Percentiles rank a stretch among this genome's conserved stretches.
Conservation (phyloP, 1,140 invertebrate genomes). For the Pseudomyrmex sp. region DNA sequence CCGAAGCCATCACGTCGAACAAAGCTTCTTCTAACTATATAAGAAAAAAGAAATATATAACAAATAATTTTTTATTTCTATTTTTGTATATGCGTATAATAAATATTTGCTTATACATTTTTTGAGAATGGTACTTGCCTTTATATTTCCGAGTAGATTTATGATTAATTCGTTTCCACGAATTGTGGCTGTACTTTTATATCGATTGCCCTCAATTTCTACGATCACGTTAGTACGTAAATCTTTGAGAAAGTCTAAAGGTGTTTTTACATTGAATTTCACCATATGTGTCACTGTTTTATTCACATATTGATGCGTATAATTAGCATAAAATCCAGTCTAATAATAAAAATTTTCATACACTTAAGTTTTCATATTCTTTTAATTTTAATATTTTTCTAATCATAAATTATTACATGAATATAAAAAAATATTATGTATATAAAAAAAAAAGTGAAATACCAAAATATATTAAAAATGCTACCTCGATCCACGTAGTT, state of each 20-base stretch:
- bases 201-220: constrained; percentile 86
- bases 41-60: not conserved
- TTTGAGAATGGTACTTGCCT: constrained; percentile 77
- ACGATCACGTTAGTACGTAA: constrained; percentile 83
- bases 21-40: constrained; percentile 87
- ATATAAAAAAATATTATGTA: too few relatives aligned
- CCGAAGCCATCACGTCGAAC: constrained; percentile 86
- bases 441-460: not conserved
- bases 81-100: not conserved
- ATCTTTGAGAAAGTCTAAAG: constrained; percentile 84
- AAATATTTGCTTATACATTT: constrained; percentile 10
- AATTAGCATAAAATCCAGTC: constrained; percentile 84
- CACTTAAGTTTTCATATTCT: not conserved
- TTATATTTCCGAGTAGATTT: constrained; percentile 83
- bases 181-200: constrained; percentile 83
- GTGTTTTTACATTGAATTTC: constrained; percentile 85
- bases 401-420: not conserved
- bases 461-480: constrained; percentile 58
- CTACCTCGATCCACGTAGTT: constrained; percentile 86
- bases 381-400: not conserved
- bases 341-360: constrained; percentile 67
- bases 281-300: constrained; percentile 83
- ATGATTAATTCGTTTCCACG: constrained; percentile 82
- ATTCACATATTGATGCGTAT: constrained; percentile 83
- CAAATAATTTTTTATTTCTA: constrained; percentile 1